Evolutionary conservation across 2,888 invertebrate genomes (phyloP).

Genomic region (Agrilus biguttatus): DNA sequence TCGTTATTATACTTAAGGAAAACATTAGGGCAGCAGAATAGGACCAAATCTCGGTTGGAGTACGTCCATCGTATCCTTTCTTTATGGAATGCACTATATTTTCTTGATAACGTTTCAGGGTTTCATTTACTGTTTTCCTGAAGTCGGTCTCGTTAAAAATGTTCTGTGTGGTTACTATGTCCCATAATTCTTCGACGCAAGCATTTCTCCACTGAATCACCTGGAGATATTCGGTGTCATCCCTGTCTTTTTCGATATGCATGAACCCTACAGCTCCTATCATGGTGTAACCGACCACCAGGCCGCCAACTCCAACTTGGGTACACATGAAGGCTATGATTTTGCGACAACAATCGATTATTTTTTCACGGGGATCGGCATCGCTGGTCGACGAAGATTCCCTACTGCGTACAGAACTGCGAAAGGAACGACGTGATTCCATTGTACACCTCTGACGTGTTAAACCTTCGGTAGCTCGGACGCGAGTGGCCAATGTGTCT

Average conservation of each 20-base stretch:
- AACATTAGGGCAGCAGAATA: constrained; percentile 83
- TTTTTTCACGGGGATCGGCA: constrained; percentile 56
- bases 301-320: constrained; percentile 77
- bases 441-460: constrained; percentile 1
- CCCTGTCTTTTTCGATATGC: constrained; percentile 48
- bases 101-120: constrained; percentile 51
- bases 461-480: too few species aligned
- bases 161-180: constrained; percentile 42
- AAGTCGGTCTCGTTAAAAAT: constrained; percentile 54
- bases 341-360: constrained; percentile 75
- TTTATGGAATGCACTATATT: constrained; percentile 50
- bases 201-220: constrained; percentile 37
- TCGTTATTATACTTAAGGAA: constrained; percentile 75
- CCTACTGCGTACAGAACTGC: constrained; percentile 18
- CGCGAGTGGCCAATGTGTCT: too few species aligned
- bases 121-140: constrained; percentile 41
- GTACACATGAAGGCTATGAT: constrained; percentile 86
- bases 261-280: constrained; percentile 73
- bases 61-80: constrained; percentile 52
- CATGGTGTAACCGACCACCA: constrained; percentile 76
- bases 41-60: constrained; percentile 62
- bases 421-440: constrained; percentile 11
- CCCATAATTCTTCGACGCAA: constrained; percentile 54
- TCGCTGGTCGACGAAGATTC: constrained; percentile 50
- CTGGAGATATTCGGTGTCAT: constrained; percentile 32